Evolutionary conservation across 2,888 invertebrate species (phyloP), one percentile per base, ranked within the genome.

Genomic region (Megaustenia siamemsis): DNA sequence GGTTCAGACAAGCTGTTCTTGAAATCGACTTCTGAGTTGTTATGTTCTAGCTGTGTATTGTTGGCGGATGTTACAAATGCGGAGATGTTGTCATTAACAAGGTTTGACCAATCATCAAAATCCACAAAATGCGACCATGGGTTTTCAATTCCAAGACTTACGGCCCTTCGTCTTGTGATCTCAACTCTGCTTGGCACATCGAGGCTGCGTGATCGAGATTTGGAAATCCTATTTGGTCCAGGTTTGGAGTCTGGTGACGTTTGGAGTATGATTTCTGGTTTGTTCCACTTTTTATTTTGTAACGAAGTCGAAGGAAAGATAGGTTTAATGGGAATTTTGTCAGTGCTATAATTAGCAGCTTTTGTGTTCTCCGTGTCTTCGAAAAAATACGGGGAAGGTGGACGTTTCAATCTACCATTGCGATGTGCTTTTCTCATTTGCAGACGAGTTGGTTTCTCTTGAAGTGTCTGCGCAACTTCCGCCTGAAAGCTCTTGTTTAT

Each of bases 11-110:
- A 10, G 49, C 49, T 49, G 3, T 1, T 32, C 18, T 73, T 1
- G 12, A 3, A n/a, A 32, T 6, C 24, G 28, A 66, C 78, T 18
- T 63, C 63, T 1, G 21, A 63, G 28, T 43, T 66, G 6, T 10
- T 35, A n/a, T 78, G 78, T 32, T 66, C 24, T 6, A 78, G 45
- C 1, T 66, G 18, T 18, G 78, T 60, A 53, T 78, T 78, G 66
- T 78, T 78, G 0, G 78, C 78, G 0, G 78, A 78, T 2, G 43
- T 18, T 21, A 78, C 15, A 66, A 78, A 78, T 28, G 0, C 60
- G 24, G 77, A 60, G 3, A n/a, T 40, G 3, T 40, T 24, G 24
- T 56, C 38, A n/a, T 15, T n/a, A 35, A 73, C 32, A 1, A 45
- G 21, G 0, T 73, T 45, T 3, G 73, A 45, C 73, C 73, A 73